Evolutionary conservation across 2,888 invertebrate species (phyloP).

Genomic region (Liposcelis brunnea): DNA sequence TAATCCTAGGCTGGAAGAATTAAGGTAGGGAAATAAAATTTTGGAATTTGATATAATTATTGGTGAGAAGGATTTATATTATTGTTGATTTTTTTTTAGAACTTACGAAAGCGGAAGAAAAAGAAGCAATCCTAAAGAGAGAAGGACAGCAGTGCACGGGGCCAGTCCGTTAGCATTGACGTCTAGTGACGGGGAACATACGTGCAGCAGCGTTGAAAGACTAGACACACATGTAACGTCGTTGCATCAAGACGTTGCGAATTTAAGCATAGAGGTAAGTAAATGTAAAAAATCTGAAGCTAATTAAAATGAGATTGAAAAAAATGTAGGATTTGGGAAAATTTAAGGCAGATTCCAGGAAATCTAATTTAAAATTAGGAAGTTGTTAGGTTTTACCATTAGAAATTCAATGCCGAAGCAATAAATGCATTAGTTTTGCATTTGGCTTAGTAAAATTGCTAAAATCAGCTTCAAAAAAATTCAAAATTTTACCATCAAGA

Average conservation of each 20-base stretch:
- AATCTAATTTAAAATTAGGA: neutral
- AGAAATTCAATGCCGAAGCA: too few species aligned
- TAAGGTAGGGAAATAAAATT: constrained; percentile 32
- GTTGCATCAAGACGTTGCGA: constrained; percentile 70
- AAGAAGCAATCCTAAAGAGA: constrained; percentile 14
- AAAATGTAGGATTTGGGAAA: too few species aligned
- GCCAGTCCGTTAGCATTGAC: constrained; percentile 20
- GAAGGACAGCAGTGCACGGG: constrained; percentile 19
- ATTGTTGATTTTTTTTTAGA: constrained; percentile 15
- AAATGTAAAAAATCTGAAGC: constrained; percentile 14
- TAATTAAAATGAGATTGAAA: constrained; percentile 14
- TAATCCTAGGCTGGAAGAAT: constrained; percentile 26
- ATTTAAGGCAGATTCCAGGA: too few species aligned
- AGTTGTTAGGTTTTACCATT: too few species aligned
- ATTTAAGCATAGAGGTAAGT: constrained; percentile 61
- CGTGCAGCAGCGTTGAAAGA: constrained; percentile 41
- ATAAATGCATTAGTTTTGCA: too few species aligned
- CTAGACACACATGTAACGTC: constrained; percentile 67
- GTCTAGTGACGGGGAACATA: constrained; percentile 24
- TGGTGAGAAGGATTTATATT: too few species aligned
- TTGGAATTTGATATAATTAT: constrained; percentile 10
- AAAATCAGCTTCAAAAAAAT: too few species aligned
- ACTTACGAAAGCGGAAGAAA: constrained; percentile 22
- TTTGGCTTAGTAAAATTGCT: too few species aligned
- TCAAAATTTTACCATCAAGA: too few species aligned